phyloP scores from a whole-genome alignment of 2,888 invertebrate genomes.

The Dolichopus griseipennis region DNA sequence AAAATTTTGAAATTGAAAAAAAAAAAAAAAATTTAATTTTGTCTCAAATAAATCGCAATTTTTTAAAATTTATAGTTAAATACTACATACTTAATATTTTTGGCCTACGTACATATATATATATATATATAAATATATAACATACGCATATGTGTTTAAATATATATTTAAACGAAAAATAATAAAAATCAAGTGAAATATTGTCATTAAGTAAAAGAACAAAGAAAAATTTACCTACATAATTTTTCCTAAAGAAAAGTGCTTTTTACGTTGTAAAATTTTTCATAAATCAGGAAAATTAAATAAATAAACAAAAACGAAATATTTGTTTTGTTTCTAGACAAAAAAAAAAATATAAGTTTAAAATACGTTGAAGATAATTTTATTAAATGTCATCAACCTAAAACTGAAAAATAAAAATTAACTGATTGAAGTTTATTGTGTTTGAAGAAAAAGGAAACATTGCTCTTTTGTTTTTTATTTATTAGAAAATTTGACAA shows the following conservation, averaged over 20 bases:
- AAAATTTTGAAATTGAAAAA: background rate
- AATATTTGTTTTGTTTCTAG: background rate
- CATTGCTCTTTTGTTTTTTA: background rate
- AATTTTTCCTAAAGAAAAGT: background rate
- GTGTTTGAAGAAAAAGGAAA: background rate
- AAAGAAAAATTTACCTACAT: background rate
- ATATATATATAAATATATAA: too few relatives aligned
- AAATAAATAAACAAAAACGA: background rate
- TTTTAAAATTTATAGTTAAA: background rate
- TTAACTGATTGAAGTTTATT: background rate
- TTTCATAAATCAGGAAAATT: background rate
- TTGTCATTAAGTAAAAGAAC: background rate
- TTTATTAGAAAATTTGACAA: too few relatives aligned
- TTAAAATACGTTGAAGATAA: background rate
- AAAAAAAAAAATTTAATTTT: background rate
- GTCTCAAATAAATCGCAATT: background rate
- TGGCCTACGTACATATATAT: background rate
- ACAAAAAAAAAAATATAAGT: background rate
- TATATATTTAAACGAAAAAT: too few relatives aligned
- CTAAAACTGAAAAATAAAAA: background rate
- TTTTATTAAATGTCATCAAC: slow-evolving; percentile 1
- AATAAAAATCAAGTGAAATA: too few relatives aligned
- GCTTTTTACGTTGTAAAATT: background rate
- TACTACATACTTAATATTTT: background rate
- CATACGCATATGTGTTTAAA: too few relatives aligned